Conservation (phyloP, 2,113 vertebrate genomes). For the Vombatus ursinus region DNA sequence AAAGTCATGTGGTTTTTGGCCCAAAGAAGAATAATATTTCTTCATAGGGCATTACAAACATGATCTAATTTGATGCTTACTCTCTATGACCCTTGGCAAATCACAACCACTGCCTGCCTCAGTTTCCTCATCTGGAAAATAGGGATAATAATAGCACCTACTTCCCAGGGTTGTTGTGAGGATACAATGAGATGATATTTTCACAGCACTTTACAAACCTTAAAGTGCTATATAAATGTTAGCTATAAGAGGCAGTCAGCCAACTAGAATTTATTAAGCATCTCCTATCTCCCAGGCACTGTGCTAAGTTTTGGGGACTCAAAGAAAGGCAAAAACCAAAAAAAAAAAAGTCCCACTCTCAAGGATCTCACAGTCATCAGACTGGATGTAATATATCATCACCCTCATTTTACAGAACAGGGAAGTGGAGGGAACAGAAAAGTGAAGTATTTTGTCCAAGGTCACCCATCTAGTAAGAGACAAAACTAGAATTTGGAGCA, state of each 20-base stretch:
- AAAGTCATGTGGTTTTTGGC: neutral
- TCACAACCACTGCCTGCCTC: neutral
- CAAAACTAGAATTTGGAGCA: neutral
- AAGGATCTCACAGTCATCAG: neutral
- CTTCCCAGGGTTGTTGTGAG: neutral
- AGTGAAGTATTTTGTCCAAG: neutral
- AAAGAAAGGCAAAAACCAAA: neutral
- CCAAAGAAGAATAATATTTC: neutral
- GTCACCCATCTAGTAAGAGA: neutral
- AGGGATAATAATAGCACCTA: neutral
- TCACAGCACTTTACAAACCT: neutral
- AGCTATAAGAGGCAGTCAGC: neutral
- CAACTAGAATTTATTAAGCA: neutral
- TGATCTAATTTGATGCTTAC: neutral
- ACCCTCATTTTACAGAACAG: neutral
- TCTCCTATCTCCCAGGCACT: neutral
- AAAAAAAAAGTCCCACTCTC: neutral
- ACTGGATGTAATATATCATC: neutral
- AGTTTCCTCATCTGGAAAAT: neutral
- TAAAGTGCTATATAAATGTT: neutral
- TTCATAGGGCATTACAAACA: neutral
- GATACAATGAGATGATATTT: neutral
- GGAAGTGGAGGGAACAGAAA: neutral
- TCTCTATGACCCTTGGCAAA: neutral
- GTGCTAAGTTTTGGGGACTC: neutral